Percentiles rank a stretch among this genome's conserved stretches.
These are phyloP conservation scores for Magallana gigas DNA, from an alignment of 1,140 invertebrate genomes.

Conservation along the genomic window DNA sequence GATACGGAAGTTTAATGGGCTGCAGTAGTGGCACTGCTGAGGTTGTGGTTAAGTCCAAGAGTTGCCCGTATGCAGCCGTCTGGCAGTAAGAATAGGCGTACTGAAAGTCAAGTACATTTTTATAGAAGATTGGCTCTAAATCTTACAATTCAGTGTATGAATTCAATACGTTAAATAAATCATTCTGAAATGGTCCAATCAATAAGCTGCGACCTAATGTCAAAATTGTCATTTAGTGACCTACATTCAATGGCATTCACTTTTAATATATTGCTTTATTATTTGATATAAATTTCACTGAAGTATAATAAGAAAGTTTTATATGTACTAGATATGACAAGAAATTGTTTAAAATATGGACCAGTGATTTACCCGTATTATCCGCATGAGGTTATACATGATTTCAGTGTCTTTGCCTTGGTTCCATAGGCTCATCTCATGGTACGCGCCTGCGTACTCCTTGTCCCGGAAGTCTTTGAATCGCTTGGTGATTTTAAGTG, in stretches of 20 bases:
- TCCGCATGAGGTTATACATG: conserved; percentile 34
- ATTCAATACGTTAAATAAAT: background rate
- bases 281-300: too few relatives aligned
- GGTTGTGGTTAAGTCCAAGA: conserved; percentile 17
- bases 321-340: too few relatives aligned
- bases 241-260: too few relatives aligned
- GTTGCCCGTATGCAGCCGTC: conserved; percentile 21
- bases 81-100: conserved; percentile 16
- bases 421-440: conserved; percentile 25
- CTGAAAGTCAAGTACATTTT: background rate
- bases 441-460: background rate
- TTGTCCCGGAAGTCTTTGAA: background rate
- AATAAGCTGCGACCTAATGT: too few relatives aligned
- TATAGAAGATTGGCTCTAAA: background rate
- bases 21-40: conserved; percentile 36
- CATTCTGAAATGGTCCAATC: background rate
- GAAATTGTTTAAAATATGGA: too few relatives aligned
- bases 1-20: conserved; percentile 28
- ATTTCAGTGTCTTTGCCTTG: conserved; percentile 36
- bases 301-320: too few relatives aligned
- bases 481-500: conserved; percentile 15
- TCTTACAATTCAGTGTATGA: background rate
- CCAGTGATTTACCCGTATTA: conserved; percentile 2
- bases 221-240: too few relatives aligned
- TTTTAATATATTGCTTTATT: too few relatives aligned